Percentiles rank a stretch among this genome's conserved stretches.
phyloP scores from a whole-genome alignment of 2,113 vertebrate genomes.

The Ictalurus punctatus region DNA sequence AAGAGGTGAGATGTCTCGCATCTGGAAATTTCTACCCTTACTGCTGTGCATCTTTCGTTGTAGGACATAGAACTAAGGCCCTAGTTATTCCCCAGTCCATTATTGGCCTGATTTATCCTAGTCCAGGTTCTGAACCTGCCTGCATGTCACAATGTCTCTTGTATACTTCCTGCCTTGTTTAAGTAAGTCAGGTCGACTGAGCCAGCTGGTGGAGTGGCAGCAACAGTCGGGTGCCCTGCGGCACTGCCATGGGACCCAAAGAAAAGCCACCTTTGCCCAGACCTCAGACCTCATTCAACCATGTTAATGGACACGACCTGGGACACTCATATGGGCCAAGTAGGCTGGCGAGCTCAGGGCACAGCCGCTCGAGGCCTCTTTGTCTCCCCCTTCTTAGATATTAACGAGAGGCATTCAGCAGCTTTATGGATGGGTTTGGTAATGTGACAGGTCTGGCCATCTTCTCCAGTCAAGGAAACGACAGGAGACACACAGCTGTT shows the following conservation, averaged over 20 bases:
- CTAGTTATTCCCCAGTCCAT: background rate
- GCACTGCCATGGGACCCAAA: conserved; percentile 43
- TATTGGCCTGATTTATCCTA: background rate
- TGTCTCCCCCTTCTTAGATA: conserved; percentile 39
- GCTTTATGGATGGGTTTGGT: conserved; percentile 58
- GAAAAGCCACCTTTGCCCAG: conserved; percentile 31
- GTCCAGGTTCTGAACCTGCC: background rate
- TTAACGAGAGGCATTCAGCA: conserved; percentile 33
- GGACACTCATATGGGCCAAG: conserved; percentile 52
- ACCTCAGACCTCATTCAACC: conserved; percentile 32
- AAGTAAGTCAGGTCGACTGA: background rate
- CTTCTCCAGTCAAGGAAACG: conserved; percentile 41
- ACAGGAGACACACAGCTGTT: conserved; percentile 50
- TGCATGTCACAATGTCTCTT: background rate
- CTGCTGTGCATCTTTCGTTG: background rate
- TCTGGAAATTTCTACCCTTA: background rate
- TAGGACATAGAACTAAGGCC: background rate
- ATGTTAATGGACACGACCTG: conserved; percentile 43
- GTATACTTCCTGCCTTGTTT: background rate
- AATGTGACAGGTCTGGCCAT: conserved; percentile 43
- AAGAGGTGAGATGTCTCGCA: conserved; percentile 78
- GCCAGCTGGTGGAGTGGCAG: conserved; percentile 48
- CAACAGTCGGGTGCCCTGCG: conserved; percentile 42
- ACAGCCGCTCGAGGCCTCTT: conserved; percentile 10
- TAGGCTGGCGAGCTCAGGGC: conserved; percentile 27